Evolutionary conservation across 2,797 vertebrate species (phyloP).

Genomic region (Babyrousa celebensis): DNA sequence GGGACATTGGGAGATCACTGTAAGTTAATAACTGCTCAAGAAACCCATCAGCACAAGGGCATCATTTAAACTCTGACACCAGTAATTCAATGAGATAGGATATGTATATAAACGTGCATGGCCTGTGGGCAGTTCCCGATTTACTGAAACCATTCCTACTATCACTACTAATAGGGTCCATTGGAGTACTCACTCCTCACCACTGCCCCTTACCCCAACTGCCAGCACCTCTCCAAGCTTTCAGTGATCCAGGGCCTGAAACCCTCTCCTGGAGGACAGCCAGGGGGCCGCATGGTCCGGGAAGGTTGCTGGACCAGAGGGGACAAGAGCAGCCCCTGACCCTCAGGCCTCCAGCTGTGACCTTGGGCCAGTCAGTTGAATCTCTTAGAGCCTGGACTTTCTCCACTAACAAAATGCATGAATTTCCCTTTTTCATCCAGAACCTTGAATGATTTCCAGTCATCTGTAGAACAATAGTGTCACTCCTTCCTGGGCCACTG

Average conservation of each 20-base stretch:
- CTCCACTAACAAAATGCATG: not conserved
- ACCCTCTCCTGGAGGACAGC: not conserved
- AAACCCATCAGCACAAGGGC: no score
- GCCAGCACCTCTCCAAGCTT: not conserved
- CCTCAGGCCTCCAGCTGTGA: not conserved
- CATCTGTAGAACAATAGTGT: not conserved
- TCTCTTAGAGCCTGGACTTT: not conserved
- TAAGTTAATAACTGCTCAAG: no score
- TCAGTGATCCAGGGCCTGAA: not conserved
- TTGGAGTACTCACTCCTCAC: not conserved
- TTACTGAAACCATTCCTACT: not conserved
- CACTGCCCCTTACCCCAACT: no score
- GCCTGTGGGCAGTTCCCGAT: not conserved
- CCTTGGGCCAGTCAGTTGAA: not conserved
- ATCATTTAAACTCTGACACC: conserved; percentile 21
- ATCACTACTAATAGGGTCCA: not conserved
- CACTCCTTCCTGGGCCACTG: not conserved
- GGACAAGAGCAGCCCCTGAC: not conserved
- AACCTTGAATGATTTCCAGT: not conserved
- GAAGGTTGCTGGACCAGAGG: not conserved
- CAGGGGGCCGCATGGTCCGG: not conserved
- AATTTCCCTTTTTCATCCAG: no score
- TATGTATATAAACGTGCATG: not conserved
- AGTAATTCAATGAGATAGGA: conserved; percentile 6
- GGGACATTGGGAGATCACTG: no score